Percentiles rank a stretch among this genome's conserved stretches.
Evolutionary conservation across 2,113 vertebrate genomes (phyloP).

Genomic region (Orcinus orca): DNA sequence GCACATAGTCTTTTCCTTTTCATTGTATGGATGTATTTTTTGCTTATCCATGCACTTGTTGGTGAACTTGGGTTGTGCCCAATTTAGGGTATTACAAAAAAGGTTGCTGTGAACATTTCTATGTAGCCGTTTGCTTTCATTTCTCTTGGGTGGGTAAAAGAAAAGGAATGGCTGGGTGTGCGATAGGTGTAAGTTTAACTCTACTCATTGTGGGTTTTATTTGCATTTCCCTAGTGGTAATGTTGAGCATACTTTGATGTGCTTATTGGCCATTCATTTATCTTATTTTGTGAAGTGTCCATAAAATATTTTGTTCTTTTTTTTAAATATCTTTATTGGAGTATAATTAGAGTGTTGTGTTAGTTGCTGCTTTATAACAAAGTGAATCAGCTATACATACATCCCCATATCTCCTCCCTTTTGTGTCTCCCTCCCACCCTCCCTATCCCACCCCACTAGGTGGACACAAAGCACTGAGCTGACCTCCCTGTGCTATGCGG

Average conservation of each 20-base stretch:
- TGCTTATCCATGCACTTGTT: not conserved
- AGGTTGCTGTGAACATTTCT: not conserved
- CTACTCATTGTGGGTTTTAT: not conserved
- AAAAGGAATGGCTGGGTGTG: not conserved
- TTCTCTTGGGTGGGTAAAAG: not conserved
- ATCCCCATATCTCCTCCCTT: too few species aligned
- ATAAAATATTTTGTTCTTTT: not conserved
- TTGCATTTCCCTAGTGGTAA: not conserved
- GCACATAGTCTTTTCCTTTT: not conserved
- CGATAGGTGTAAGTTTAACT: not conserved
- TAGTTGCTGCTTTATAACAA: too few species aligned
- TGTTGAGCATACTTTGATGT: not conserved
- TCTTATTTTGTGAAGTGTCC: not conserved
- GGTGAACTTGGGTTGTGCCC: not conserved
- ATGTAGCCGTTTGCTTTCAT: not conserved
- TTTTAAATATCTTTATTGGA: too few species aligned
- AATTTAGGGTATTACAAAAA: not conserved
- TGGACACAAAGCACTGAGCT: too few species aligned
- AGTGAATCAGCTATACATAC: too few species aligned
- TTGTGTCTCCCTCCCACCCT: too few species aligned
- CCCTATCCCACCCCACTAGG: too few species aligned
- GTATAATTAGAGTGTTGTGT: too few species aligned
- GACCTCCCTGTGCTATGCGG: too few species aligned
- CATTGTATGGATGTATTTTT: not conserved
- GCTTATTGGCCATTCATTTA: not conserved